These are phyloP conservation scores for Anas platyrhynchos DNA, from an alignment of 2,113 vertebrate species.

Conservation along the genomic window DNA sequence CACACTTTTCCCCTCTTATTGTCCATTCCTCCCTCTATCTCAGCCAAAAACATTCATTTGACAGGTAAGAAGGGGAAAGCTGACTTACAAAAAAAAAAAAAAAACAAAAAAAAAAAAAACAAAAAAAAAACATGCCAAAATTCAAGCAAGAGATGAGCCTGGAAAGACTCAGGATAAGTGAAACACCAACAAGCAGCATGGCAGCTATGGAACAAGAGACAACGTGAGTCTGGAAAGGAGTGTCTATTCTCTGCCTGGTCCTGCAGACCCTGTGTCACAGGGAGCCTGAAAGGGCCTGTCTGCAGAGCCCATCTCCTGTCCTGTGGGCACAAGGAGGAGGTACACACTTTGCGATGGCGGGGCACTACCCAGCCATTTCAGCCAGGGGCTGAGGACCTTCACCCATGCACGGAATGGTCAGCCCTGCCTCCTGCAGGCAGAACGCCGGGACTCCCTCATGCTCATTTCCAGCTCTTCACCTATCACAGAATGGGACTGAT, in stretches of 20 bases:
- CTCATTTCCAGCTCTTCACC: neutral
- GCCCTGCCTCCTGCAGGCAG: slow-evolving; percentile 15
- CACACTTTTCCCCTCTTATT: neutral
- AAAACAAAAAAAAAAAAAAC: accelerated
- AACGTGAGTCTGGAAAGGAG: neutral
- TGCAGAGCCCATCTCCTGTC: neutral
- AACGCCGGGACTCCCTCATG: neutral
- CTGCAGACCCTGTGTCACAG: neutral
- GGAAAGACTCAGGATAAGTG: neutral
- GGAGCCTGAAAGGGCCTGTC: neutral
- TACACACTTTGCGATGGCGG: neutral
- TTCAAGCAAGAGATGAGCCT: neutral
- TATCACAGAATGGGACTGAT: accelerated
- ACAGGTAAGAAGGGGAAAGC: neutral
- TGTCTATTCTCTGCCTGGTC: neutral
- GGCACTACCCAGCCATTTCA: neutral
- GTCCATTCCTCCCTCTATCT: neutral
- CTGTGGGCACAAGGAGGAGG: neutral
- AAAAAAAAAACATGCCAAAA: neutral
- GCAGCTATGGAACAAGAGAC: neutral
- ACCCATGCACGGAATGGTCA: neutral
- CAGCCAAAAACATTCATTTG: neutral
- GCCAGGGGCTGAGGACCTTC: neutral
- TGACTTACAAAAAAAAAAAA: neutral
- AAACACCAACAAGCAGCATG: neutral